Percentiles rank a stretch among this genome's conserved stretches.
Evolutionary conservation across 35 echinoderm and acorn worm genomes (phyloP).

Genomic region (Patiria miniata): DNA sequence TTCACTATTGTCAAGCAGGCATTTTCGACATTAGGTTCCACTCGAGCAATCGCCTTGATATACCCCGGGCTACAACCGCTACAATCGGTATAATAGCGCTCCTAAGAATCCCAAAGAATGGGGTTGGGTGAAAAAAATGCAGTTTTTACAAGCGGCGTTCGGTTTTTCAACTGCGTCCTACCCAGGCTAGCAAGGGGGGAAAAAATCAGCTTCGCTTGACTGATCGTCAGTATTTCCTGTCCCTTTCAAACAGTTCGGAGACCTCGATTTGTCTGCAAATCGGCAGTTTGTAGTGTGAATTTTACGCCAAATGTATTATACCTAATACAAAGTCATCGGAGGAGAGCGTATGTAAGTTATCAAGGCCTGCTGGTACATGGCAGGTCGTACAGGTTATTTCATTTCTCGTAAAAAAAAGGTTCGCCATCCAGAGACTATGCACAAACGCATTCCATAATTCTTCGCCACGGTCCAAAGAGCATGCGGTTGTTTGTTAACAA

Average conservation of each 20-base stretch:
- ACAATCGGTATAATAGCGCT: slow-evolving; percentile 13
- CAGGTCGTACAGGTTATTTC: too few relatives aligned
- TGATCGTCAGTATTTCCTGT: slow-evolving; percentile 1
- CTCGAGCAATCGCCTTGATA: slow-evolving; percentile 9
- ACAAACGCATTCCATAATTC: background rate
- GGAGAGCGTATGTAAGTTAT: too few relatives aligned
- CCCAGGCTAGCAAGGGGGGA: background rate
- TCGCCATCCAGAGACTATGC: too few relatives aligned
- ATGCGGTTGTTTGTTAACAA: slow-evolving; percentile 4
- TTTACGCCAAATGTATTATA: background rate
- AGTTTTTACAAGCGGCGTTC: background rate
- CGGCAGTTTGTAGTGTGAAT: background rate
- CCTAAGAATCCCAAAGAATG: background rate
- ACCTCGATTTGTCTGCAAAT: slow-evolving; percentile 11
- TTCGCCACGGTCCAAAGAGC: slow-evolving; percentile 5
- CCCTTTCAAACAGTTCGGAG: background rate
- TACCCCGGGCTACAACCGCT: background rate
- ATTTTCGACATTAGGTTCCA: slow-evolving; percentile 15
- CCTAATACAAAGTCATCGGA: too few relatives aligned
- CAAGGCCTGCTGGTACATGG: too few relatives aligned
- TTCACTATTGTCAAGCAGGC: slow-evolving; percentile 9
- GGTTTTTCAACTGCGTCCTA: background rate
- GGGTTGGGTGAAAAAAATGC: background rate
- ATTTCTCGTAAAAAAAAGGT: too few relatives aligned
- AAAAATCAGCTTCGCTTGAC: background rate